Evolutionary conservation across 2,888 invertebrate species (phyloP).

Genomic region (Asteroscopus sphinx): DNA sequence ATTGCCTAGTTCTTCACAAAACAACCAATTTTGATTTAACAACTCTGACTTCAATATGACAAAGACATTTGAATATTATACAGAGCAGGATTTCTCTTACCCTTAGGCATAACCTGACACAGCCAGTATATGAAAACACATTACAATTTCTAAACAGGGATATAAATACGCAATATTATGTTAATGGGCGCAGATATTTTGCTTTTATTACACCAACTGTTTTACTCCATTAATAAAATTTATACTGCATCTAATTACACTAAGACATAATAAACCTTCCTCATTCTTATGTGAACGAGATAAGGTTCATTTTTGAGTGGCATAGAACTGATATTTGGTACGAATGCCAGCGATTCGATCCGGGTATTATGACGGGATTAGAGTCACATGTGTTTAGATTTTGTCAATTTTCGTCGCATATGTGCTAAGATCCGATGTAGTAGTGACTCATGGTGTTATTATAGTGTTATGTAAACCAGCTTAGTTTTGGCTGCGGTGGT

Average conservation of each 20-base stretch:
- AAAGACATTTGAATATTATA: too few relatives aligned
- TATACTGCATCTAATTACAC: conserved; percentile 73
- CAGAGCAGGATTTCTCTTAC: too few relatives aligned
- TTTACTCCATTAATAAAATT: conserved; percentile 71
- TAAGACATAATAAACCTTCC: conserved; percentile 37
- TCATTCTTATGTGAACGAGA: conserved; percentile 27
- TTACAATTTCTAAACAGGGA: conserved; percentile 52
- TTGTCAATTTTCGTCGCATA: conserved; percentile 65
- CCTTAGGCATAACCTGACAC: too few relatives aligned
- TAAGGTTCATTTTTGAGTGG: conserved; percentile 57
- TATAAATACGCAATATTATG: conserved; percentile 58
- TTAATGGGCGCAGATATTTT: conserved; percentile 62
- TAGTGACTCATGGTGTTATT: conserved; percentile 44
- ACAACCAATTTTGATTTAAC: too few relatives aligned
- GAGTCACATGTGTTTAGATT: conserved; percentile 72
- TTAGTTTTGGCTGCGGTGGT: conserved; percentile 13
- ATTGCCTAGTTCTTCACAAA: neutral
- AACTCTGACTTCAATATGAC: too few relatives aligned
- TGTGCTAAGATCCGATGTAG: conserved; percentile 47
- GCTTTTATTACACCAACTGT: conserved; percentile 73
- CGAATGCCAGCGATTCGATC: conserved; percentile 68
- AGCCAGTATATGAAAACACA: conserved; percentile 37
- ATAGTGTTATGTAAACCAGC: conserved; percentile 24
- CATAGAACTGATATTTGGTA: conserved; percentile 26
- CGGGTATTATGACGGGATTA: conserved; percentile 66